Evolutionary conservation across 1,140 invertebrate genomes (phyloP).

Genomic region (Neoseiulus cucumeris): DNA sequence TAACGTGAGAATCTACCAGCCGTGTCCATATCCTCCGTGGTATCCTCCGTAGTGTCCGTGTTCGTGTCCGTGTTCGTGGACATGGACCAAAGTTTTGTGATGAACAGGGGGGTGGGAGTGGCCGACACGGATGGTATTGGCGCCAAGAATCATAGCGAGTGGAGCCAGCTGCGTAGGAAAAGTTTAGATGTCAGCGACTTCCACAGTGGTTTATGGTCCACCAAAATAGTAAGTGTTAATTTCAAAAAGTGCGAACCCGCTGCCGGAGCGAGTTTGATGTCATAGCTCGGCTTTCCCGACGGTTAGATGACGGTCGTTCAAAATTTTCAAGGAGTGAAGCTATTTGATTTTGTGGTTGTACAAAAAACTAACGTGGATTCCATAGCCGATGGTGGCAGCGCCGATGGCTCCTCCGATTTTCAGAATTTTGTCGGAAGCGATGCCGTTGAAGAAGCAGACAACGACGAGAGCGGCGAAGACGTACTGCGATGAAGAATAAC

Average conservation of each 20-base stretch:
- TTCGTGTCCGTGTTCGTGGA: background rate
- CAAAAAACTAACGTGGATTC: background rate
- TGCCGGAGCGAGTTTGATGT: too few relatives aligned
- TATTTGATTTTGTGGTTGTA: background rate
- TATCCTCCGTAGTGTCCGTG: background rate
- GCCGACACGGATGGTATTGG: background rate
- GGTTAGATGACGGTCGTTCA: too few relatives aligned
- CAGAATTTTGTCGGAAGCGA: background rate
- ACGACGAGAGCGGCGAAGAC: too few relatives aligned
- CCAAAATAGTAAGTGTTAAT: too few relatives aligned
- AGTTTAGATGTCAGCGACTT: too few relatives aligned
- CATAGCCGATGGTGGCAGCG: background rate
- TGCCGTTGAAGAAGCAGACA: background rate
- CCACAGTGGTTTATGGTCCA: too few relatives aligned
- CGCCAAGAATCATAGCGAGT: background rate
- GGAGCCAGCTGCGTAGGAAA: background rate
- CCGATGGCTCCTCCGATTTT: background rate
- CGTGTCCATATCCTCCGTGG: background rate
- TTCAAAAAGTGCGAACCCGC: too few relatives aligned
- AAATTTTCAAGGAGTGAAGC: too few relatives aligned
- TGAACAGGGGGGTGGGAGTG: constrained; percentile 3
- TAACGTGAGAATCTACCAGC: background rate
- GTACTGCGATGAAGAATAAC: too few relatives aligned
- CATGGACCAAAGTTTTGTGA: background rate
- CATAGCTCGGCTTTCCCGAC: too few relatives aligned